phyloP scores from a whole-genome alignment of 2,888 invertebrate genomes.

The Apotomis betuletana region DNA sequence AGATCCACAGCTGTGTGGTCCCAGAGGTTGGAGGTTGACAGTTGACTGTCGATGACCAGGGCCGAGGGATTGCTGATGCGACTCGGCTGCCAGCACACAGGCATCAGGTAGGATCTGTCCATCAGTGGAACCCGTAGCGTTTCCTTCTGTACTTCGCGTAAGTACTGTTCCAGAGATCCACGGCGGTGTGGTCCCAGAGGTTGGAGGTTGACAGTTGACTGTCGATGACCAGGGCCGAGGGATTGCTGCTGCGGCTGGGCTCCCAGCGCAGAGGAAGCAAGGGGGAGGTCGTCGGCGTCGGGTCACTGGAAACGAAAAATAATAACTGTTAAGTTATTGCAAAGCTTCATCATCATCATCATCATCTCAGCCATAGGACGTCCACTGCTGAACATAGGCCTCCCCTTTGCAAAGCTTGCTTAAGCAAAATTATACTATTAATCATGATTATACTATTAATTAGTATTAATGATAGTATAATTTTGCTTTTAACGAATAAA shows the following conservation, averaged over 20 bases:
- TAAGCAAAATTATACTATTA: too few relatives aligned
- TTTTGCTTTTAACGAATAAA: too few relatives aligned
- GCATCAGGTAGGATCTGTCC: background rate
- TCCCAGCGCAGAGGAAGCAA: constrained; percentile 69
- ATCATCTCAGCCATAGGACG: too few relatives aligned
- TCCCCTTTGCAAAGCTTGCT: too few relatives aligned
- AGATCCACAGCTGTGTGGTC: constrained; percentile 61
- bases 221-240: constrained; percentile 69
- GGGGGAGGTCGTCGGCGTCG: constrained; percentile 63
- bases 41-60: constrained; percentile 63
- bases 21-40: constrained; percentile 69
- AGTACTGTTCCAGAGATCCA: constrained; percentile 71
- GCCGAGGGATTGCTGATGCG: constrained; percentile 65
- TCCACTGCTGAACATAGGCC: too few relatives aligned
- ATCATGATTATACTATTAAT: too few relatives aligned
- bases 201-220: constrained; percentile 60
- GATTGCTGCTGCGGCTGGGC: constrained; percentile 66
- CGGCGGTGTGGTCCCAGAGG: constrained; percentile 64
- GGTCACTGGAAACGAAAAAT: constrained; percentile 65
- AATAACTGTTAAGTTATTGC: too few relatives aligned
- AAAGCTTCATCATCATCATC: too few relatives aligned
- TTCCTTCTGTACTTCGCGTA: constrained; percentile 68
- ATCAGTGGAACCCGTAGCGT: constrained; percentile 49
- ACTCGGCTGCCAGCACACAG: constrained; percentile 66
- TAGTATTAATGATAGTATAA: too few relatives aligned